Base-by-base conservation (phyloP, 2,797 vertebrate species). In the Chaenodraco wilsoni region DNA sequence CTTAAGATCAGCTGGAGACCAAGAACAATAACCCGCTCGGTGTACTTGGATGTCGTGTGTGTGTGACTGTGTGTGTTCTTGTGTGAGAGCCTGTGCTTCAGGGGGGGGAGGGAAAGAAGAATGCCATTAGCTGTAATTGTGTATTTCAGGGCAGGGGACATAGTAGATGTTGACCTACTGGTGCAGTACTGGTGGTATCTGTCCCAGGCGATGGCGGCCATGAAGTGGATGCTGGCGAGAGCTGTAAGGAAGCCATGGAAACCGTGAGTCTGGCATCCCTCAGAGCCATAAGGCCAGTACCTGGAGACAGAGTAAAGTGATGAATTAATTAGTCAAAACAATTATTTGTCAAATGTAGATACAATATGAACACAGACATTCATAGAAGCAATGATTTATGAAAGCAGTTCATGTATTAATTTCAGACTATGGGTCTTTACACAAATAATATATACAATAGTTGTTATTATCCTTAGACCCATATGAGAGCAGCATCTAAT, bases 161-260 rank as follows among this genome's bases (percentile, higher is more conserved):
- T 31, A 17, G 31, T 15, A 69, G 58, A 27, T 44, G 46, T 50
- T 14, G 2, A 69, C 92, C 90, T 94, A 99, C 97, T 95, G 8
- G 95, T 97, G 81, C 98, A 99, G 89, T 97, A 96, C 70, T 97
- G 96, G 83, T 98, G 96, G 62, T 98, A 97, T 87, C 96, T 95
- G 82, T 98, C 98, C 98, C 98, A 99, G 61, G 97, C 97, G 0
- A 99, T 91, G 0, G 97, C 96, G 5, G 96, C 96, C 0, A 96
- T 94, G 81, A 97, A 95, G 88, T 96, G 89, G 65, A 99, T 96
- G 92, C 98, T 99, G 87, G 97, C 95, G 21, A 99, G 84, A 0
- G 96, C 96, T 0, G 94, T 95, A 69, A 93, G 6, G 73, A 99
- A 99, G 17, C 98, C 98, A 50, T 98, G 97, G 91, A 99, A 99